Percentiles rank a stretch among this genome's conserved stretches.
Evolutionary conservation across 1,140 invertebrate species (phyloP).

Genomic region (Ericerus pela): DNA sequence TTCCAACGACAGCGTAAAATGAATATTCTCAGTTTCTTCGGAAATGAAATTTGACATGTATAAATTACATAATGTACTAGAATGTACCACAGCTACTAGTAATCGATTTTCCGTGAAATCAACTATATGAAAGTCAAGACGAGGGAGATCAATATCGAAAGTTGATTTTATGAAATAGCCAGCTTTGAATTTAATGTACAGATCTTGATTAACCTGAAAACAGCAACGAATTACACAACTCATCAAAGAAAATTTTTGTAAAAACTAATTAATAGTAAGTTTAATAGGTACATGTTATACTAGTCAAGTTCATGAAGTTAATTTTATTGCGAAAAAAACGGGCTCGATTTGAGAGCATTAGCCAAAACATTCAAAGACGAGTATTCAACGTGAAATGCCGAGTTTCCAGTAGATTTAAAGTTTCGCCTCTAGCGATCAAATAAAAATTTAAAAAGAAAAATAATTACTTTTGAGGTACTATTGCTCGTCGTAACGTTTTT

Average conservation of each 20-base stretch:
- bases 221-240: constrained; percentile 21
- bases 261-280: neutral
- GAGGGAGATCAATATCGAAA: constrained; percentile 51
- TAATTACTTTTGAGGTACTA: constrained; percentile 27
- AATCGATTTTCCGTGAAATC: constrained; percentile 66
- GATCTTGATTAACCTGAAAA: constrained; percentile 46
- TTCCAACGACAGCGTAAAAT: constrained; percentile 64
- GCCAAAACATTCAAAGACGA: too few species aligned
- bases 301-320: too few species aligned
- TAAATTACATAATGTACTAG: constrained; percentile 53
- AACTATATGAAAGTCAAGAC: constrained; percentile 60
- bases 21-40: constrained; percentile 31
- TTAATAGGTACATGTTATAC: too few species aligned
- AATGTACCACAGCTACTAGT: constrained; percentile 70
- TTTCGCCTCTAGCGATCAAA: too few species aligned
- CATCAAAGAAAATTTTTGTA: neutral
- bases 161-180: constrained; percentile 49
- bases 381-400: neutral
- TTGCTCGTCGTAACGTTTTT: constrained; percentile 26
- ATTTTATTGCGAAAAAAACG: too few species aligned
- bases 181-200: constrained; percentile 62
- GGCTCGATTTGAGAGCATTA: too few species aligned
- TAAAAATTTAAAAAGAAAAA: too few species aligned
- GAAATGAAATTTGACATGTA: constrained; percentile 52
- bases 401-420: neutral